These are phyloP conservation scores for Creontiades dilutus DNA, from an alignment of 2,888 invertebrate species.

Conservation along the genomic window DNA sequence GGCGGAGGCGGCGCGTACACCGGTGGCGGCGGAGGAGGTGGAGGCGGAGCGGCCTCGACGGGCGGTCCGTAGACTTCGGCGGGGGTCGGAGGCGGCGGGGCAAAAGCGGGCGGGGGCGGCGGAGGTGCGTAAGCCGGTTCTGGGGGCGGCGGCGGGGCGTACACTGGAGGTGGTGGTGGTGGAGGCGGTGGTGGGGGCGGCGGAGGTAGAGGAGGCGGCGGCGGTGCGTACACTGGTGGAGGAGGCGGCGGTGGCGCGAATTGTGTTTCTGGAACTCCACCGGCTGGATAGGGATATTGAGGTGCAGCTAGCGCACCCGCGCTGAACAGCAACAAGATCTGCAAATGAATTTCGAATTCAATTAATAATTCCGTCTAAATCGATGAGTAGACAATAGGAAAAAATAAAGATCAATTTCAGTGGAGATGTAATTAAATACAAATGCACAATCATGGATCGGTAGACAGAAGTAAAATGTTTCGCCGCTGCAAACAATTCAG, in stretches of 20 bases:
- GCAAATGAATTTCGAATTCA: not conserved
- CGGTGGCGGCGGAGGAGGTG: constrained; percentile 61
- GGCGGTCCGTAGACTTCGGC: constrained; percentile 38
- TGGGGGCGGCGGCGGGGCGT: constrained; percentile 39
- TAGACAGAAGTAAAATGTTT: too few relatives aligned
- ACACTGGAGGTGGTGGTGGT: constrained; percentile 34
- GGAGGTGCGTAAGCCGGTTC: not conserved
- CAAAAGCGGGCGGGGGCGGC: constrained; percentile 45
- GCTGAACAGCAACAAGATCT: constrained; percentile 57
- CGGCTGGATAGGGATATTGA: constrained; percentile 57
- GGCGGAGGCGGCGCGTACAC: constrained; percentile 44
- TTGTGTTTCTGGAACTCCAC: constrained; percentile 47
- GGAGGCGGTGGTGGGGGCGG: constrained; percentile 60
- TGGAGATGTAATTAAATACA: too few relatives aligned
- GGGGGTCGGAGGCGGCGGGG: constrained; percentile 46
- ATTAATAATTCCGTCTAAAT: too few relatives aligned
- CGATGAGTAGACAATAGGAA: too few relatives aligned
- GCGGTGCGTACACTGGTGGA: constrained; percentile 14
- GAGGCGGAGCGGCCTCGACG: too few relatives aligned
- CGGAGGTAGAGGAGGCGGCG: constrained; percentile 40
- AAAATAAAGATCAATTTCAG: too few relatives aligned
- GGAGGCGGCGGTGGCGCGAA: constrained; percentile 58
- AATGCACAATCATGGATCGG: too few relatives aligned
- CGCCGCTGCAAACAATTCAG: too few relatives aligned
- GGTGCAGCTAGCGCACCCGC: constrained; percentile 42